phyloP scores from a whole-genome alignment of 1,140 invertebrate species.

The Drosophila tristis region DNA sequence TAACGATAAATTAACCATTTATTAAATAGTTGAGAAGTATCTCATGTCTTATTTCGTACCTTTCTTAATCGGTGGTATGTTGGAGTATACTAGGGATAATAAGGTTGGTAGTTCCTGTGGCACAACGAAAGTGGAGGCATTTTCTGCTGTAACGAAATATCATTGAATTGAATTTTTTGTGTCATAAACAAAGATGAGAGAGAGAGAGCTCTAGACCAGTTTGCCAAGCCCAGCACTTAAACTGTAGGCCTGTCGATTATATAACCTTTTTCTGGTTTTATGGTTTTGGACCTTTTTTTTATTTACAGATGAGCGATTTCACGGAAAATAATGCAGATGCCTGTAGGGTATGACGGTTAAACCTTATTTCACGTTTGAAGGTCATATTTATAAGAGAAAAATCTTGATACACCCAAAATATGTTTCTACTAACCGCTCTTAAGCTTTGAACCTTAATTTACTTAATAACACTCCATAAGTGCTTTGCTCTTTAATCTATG shows the following conservation, averaged over 20 bases:
- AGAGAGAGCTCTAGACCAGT: slow-evolving; percentile 2
- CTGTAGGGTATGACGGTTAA: too few relatives aligned
- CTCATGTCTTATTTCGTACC: slow-evolving; percentile 85
- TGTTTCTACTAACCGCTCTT: neutral
- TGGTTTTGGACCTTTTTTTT: slow-evolving; percentile 12
- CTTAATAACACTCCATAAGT: neutral
- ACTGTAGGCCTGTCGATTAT: slow-evolving; percentile 26
- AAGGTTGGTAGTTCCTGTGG: slow-evolving; percentile 91
- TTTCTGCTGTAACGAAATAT: slow-evolving; percentile 44
- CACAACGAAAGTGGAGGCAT: slow-evolving; percentile 86
- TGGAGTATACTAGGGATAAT: slow-evolving; percentile 90
- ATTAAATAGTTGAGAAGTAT: neutral
- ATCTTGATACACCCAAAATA: too few relatives aligned
- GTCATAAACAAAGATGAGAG: too few relatives aligned
- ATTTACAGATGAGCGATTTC: slow-evolving; percentile 7
- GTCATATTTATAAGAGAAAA: too few relatives aligned
- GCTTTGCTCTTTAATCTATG: slow-evolving; percentile 1
- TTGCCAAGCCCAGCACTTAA: slow-evolving; percentile 34
- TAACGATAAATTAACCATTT: neutral
- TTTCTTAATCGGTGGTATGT: slow-evolving; percentile 93
- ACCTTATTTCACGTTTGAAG: too few relatives aligned
- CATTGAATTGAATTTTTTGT: neutral
- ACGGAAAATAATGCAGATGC: too few relatives aligned
- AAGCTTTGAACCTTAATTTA: neutral
- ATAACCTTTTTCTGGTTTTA: slow-evolving; percentile 20